These are phyloP conservation scores for Aramus guarauna DNA, from an alignment of 2,113 vertebrate genomes.

Conservation along the genomic window DNA sequence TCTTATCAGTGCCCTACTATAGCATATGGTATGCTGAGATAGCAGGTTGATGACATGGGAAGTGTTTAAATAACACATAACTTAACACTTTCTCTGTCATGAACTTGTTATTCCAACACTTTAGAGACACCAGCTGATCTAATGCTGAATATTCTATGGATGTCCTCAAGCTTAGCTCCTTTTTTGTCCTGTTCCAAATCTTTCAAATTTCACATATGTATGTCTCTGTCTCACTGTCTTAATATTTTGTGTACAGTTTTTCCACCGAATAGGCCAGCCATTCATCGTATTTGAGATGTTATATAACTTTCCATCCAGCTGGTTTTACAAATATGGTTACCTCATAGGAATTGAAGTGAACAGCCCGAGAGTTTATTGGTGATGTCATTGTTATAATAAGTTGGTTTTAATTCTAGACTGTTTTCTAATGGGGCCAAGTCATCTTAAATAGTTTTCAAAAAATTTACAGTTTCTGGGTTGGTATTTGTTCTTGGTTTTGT, in stretches of 20 bases:
- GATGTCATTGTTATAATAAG: conserved; percentile 41
- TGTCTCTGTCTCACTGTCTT: background rate
- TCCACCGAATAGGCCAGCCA: background rate
- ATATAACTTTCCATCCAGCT: background rate
- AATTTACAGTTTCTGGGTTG: background rate
- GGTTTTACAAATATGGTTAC: background rate
- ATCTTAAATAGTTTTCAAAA: background rate
- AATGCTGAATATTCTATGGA: background rate
- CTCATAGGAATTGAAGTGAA: background rate
- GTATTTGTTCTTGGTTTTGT: background rate
- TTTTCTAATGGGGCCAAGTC: background rate
- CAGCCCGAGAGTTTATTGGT: conserved; percentile 25
- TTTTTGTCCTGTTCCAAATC: background rate
- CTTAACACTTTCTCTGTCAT: conserved; percentile 35
- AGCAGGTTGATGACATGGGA: conserved; percentile 24
- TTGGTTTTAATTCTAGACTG: background rate
- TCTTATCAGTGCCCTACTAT: conserved; percentile 30
- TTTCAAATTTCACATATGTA: background rate
- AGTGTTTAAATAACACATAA: conserved; percentile 17
- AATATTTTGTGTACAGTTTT: background rate
- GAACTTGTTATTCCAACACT: conserved; percentile 18
- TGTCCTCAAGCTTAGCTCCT: background rate
- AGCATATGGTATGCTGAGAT: conserved; percentile 56
- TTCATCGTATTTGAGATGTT: conserved; percentile 40
- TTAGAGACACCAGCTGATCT: background rate